These are phyloP conservation scores for Brenthis daphne DNA, from an alignment of 2,888 invertebrate species.

Conservation along the genomic window DNA sequence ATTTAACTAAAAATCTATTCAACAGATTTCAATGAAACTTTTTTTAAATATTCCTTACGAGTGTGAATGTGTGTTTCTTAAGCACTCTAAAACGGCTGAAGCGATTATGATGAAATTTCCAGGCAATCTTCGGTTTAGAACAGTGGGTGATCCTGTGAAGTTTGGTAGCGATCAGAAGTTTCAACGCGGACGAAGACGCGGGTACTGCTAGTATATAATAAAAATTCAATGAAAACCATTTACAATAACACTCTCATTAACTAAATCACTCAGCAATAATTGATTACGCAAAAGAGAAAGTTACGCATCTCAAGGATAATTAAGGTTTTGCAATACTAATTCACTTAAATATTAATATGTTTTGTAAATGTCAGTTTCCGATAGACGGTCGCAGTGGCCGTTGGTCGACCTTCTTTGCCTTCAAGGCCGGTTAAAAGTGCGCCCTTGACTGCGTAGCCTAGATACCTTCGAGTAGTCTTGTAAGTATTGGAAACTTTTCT, in stretches of 20 bases:
- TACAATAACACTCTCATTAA: constrained; percentile 26
- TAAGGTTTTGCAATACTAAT: constrained; percentile 53
- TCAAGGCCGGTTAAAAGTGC: constrained; percentile 1
- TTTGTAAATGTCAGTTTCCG: constrained; percentile 49
- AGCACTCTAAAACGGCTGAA: no score
- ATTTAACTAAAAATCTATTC: no score
- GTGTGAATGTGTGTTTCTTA: no score
- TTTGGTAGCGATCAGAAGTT: no score
- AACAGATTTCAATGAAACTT: no score
- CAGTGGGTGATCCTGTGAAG: no score
- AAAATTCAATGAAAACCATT: background rate
- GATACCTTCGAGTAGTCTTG: background rate
- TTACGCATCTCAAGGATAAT: constrained; percentile 49
- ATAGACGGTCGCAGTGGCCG: constrained; percentile 39
- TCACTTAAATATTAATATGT: constrained; percentile 52
- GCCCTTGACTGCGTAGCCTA: constrained; percentile 8
- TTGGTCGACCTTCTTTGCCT: constrained; percentile 6
- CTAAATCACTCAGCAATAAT: constrained; percentile 23
- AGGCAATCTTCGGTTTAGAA: no score
- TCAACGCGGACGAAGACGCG: no score
- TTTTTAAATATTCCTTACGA: no score
- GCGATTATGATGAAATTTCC: no score
- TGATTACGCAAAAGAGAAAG: constrained; percentile 43
- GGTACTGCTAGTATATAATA: no score
- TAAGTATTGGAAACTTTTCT: background rate